These are phyloP conservation scores for Tinea semifulvella DNA, from an alignment of 2,888 invertebrate species.

Conservation along the genomic window DNA sequence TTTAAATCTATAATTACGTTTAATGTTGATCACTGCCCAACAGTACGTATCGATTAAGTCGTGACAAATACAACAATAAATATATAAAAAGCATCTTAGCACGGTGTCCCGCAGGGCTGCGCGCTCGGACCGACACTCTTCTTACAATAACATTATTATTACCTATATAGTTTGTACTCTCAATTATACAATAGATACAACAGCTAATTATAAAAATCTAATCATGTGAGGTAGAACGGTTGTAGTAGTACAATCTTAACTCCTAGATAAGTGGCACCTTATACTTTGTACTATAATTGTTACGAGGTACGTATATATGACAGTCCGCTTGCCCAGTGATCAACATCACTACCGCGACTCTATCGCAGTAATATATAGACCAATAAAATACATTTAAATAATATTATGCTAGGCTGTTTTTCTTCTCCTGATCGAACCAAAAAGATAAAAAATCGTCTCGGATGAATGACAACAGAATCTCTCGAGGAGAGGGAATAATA, in stretches of 20 bases:
- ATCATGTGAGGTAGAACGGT: slow-evolving; percentile 59
- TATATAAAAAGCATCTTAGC: slow-evolving; percentile 4
- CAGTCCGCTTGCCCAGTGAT: slow-evolving; percentile 44
- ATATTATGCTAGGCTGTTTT: slow-evolving; percentile 63
- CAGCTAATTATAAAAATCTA: slow-evolving; percentile 56
- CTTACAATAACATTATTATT: not conserved
- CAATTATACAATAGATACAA: slow-evolving; percentile 60
- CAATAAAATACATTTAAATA: slow-evolving; percentile 56
- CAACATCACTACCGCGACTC: slow-evolving; percentile 57
- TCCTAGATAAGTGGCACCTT: slow-evolving; percentile 24
- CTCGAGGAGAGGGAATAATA: slow-evolving; percentile 55
- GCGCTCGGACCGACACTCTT: not conserved
- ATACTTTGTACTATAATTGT: slow-evolving; percentile 23
- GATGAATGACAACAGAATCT: slow-evolving; percentile 54
- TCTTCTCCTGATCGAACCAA: slow-evolving; percentile 64
- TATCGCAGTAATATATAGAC: slow-evolving; percentile 47
- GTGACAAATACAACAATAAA: slow-evolving; percentile 48
- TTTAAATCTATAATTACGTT: slow-evolving; percentile 63
- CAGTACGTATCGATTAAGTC: slow-evolving; percentile 62
- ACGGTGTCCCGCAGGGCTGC: not conserved
- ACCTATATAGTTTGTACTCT: slow-evolving; percentile 41
- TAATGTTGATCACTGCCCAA: slow-evolving; percentile 67
- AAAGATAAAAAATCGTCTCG: slow-evolving; percentile 65
- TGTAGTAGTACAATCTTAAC: slow-evolving; percentile 32
- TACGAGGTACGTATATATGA: slow-evolving; percentile 3